Evolutionary conservation across 2,888 invertebrate genomes (phyloP).

Genomic region (Glaucopsyche alexis): DNA sequence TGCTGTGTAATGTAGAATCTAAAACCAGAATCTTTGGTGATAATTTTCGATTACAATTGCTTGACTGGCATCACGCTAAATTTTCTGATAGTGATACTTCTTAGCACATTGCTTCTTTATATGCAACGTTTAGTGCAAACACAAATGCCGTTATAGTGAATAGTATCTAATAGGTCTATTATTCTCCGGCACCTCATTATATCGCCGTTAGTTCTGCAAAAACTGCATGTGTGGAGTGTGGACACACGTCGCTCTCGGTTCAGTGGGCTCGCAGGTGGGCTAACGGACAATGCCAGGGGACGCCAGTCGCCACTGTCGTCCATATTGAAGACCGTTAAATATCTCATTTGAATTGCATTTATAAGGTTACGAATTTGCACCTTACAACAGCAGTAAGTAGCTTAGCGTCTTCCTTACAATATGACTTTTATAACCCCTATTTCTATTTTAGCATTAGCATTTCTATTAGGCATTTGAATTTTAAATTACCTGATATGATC

Average conservation of each 20-base stretch:
- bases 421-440: not conserved
- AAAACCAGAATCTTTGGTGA: too few species aligned
- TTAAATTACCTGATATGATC: not conserved
- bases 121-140: not conserved
- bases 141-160: not conserved
- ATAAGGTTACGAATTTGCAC: conserved; percentile 10
- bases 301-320: conserved; percentile 26
- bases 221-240: conserved; percentile 50
- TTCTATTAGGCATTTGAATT: conserved; percentile 10
- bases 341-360: conserved; percentile 33
- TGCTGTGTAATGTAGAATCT: too few species aligned
- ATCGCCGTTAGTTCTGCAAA: conserved; percentile 34
- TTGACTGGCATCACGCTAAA: too few species aligned
- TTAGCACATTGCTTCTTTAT: not conserved
- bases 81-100: not conserved
- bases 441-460: conserved; percentile 7
- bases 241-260: conserved; percentile 67
- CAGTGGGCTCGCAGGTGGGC: conserved; percentile 76
- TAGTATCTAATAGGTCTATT: conserved; percentile 15
- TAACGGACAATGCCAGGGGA: conserved; percentile 58
- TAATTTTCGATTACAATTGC: too few species aligned
- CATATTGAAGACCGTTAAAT: conserved; percentile 35
- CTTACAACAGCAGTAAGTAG: not conserved
- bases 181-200: conserved; percentile 12
- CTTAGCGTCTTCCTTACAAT: not conserved